A percentile compares a stretch with the other conserved stretches of the same genome.
Evolutionary conservation across 2,113 vertebrate genomes (phyloP).

Genomic region (Pomatostomus ruficeps): DNA sequence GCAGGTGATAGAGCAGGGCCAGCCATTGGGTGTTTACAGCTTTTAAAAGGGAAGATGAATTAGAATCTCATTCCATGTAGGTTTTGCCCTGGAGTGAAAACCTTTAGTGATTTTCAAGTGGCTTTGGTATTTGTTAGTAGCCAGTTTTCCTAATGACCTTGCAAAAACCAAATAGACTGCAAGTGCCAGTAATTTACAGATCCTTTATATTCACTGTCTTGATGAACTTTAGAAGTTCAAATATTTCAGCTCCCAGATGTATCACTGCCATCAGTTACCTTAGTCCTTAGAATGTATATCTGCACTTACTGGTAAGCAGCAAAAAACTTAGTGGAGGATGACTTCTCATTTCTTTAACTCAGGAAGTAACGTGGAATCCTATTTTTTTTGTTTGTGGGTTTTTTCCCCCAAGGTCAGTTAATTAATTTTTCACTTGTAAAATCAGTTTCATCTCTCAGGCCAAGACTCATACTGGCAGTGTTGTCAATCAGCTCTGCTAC

Average conservation of each 20-base stretch:
- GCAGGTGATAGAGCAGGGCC: neutral
- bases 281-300: neutral
- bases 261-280: neutral
- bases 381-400: neutral
- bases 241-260: neutral
- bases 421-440: neutral
- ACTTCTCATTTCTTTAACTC: neutral
- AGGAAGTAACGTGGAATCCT: neutral
- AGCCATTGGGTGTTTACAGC: rapidly evolving
- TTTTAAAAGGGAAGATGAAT: neutral
- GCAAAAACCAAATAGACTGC: neutral
- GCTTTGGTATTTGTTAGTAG: neutral
- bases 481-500: neutral
- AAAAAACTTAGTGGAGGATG: neutral
- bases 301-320: neutral
- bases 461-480: neutral
- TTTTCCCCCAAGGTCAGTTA: neutral
- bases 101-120: neutral
- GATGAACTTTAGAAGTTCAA: neutral
- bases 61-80: rapidly evolving
- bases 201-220: neutral
- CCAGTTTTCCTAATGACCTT: neutral
- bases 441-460: neutral
- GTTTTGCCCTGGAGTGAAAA: neutral
- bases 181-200: neutral